phyloP scores from a whole-genome alignment of 2,113 vertebrate genomes.

The mouse (Mus musculus) region GRCm39 chr12:91275501-91276000 shows the following conservation, averaged over 20 bases:
- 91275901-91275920: neutral
- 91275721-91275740: constrained; percentile 56
- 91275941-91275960: neutral
- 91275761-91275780: constrained; percentile 7
- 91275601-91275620: constrained; percentile 69
- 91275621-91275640: constrained; percentile 64
- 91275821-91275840: constrained; percentile 38
- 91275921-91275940: neutral
- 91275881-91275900: neutral
- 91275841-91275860: neutral
- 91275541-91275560: constrained; percentile 58
- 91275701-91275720: neutral
- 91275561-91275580: constrained; percentile 60
- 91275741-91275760: constrained; percentile 42
- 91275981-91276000: neutral
- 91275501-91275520: constrained; percentile 66
- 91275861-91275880: neutral
- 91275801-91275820: neutral
- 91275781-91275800: constrained; percentile 46
- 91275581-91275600: constrained; percentile 55
- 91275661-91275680: constrained; percentile 61
- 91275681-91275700: constrained; percentile 36
- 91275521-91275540: constrained; percentile 64
- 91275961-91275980: constrained; percentile 7
- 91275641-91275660: constrained; percentile 66